These are phyloP conservation scores for Thaumatotibia leucotreta DNA, from an alignment of 1,140 invertebrate species.

Conservation along the genomic window DNA sequence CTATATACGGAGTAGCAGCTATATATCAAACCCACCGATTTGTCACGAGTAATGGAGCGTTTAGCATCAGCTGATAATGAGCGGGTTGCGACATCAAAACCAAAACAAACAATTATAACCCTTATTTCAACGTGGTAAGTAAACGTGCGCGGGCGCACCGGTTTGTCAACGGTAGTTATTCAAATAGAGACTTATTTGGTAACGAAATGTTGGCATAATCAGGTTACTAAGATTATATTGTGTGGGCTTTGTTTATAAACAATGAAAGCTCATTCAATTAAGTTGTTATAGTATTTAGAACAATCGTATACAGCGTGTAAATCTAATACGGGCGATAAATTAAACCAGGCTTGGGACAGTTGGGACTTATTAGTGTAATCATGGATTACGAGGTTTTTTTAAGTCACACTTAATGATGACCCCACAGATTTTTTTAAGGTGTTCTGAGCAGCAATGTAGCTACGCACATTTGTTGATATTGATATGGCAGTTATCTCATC, in stretches of 20 bases:
- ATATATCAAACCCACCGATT: conserved; percentile 9
- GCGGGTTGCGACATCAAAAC: not conserved
- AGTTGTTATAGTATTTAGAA: too few species aligned
- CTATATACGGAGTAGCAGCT: not conserved
- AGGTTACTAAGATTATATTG: not conserved
- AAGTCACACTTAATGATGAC: too few species aligned
- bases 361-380: too few species aligned
- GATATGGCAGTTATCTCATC: too few species aligned
- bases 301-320: too few species aligned
- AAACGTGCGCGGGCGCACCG: not conserved
- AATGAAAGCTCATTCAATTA: too few species aligned
- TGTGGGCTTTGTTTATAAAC: not conserved
- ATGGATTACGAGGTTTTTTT: too few species aligned
- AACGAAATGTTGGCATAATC: not conserved
- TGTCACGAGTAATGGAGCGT: conserved; percentile 5
- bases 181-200: not conserved
- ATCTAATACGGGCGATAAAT: too few species aligned
- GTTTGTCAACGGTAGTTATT: not conserved
- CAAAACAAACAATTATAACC: not conserved
- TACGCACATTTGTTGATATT: too few species aligned
- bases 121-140: not conserved
- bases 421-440: too few species aligned
- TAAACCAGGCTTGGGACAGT: too few species aligned
- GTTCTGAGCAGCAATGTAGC: too few species aligned
- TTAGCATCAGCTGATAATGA: conserved; percentile 1